Base-by-base conservation (phyloP, 37 sponge, comb jelly and placozoan genomes). In the Bolinopsis microptera region DNA sequence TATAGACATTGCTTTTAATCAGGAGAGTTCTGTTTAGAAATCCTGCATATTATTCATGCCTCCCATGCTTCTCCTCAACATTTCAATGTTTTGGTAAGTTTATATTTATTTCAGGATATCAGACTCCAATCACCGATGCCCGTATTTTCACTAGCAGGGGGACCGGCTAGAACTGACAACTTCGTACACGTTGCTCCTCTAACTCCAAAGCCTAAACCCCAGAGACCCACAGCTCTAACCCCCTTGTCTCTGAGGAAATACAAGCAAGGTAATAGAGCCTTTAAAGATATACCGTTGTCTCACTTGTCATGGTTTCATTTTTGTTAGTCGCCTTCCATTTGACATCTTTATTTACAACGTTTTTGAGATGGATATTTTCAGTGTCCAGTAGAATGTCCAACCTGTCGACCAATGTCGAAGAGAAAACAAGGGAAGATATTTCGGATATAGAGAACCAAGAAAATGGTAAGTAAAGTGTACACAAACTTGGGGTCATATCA, bases 61-160 rank as follows among this genome's bases (percentile, higher is more conserved):
- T n/a, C n/a, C n/a, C n/a, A n/a, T n/a, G n/a, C n/a, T n/a, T n/a
- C n/a, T n/a, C n/a, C n/a, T n/a, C n/a, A n/a, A n/a, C n/a, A n/a
- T n/a, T n/a, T n/a, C n/a, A n/a, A n/a, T n/a, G n/a, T n/a, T n/a
- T n/a, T n/a, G n/a, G n/a, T n/a, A n/a, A n/a, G n/a, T n/a, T n/a
- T n/a, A n/a, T n/a, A n/a, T n/a, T 26, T 28, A 8, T 22, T 23
- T 13, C 82, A 80, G 35, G 82, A 80, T 34, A 34, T 80, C 22
- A 24, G 82, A 30, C 38, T 80, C 1, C 82, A 80, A 34, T 80
- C 82, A 22, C 82, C 82, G 31, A 80, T 80, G 82, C 82, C 82
- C 1, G 82, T 80, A 30, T 80, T 80, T 80, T 36, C 82, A 13
- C 35, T 80, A 16, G 82, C 35, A 1, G 9, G 36, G 5, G 82